These are phyloP conservation scores for Popillia japonica DNA, from an alignment of 1,140 invertebrate genomes.

Conservation along the genomic window DNA sequence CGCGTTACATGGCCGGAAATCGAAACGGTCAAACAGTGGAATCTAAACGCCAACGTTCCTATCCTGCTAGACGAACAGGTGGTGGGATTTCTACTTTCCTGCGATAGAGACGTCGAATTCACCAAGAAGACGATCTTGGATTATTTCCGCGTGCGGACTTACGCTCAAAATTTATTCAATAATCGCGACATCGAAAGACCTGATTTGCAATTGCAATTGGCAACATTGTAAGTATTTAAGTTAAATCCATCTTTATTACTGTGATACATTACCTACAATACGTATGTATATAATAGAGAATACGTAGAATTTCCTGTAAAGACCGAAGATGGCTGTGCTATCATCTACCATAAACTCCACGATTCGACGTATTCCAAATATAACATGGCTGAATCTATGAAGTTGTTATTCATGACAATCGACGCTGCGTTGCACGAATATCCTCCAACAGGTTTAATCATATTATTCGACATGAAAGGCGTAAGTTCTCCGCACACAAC, in stretches of 20 bases:
- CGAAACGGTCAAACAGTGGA: slow-evolving; percentile 48
- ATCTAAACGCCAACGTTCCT: slow-evolving; percentile 43
- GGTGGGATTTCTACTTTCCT: slow-evolving; percentile 68
- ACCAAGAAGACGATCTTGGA: slow-evolving; percentile 68
- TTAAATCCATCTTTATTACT: too few relatives aligned
- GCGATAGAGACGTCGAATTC: slow-evolving; percentile 64
- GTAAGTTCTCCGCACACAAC: slow-evolving; percentile 45
- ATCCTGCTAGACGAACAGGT: slow-evolving; percentile 59
- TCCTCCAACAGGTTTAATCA: slow-evolving; percentile 62
- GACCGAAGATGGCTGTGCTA: slow-evolving; percentile 67
- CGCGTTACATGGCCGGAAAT: slow-evolving; percentile 49
- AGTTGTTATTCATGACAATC: slow-evolving; percentile 70
- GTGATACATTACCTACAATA: too few relatives aligned
- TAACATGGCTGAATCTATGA: slow-evolving; percentile 66
- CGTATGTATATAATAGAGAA: too few relatives aligned
- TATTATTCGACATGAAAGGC: slow-evolving; percentile 72
- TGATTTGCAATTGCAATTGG: slow-evolving; percentile 44
- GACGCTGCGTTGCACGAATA: slow-evolving; percentile 59
- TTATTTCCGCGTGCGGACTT: slow-evolving; percentile 66
- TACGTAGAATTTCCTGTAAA: slow-evolving; percentile 63
- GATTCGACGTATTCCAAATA: slow-evolving; percentile 68
- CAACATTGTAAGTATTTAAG: slow-evolving; percentile 55
- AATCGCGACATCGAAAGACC: slow-evolving; percentile 60
- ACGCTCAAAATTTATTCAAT: slow-evolving; percentile 68
- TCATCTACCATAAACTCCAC: slow-evolving; percentile 69